phyloP scores from a whole-genome alignment of 2,113 vertebrate genomes.

The Eclectus roratus region DNA sequence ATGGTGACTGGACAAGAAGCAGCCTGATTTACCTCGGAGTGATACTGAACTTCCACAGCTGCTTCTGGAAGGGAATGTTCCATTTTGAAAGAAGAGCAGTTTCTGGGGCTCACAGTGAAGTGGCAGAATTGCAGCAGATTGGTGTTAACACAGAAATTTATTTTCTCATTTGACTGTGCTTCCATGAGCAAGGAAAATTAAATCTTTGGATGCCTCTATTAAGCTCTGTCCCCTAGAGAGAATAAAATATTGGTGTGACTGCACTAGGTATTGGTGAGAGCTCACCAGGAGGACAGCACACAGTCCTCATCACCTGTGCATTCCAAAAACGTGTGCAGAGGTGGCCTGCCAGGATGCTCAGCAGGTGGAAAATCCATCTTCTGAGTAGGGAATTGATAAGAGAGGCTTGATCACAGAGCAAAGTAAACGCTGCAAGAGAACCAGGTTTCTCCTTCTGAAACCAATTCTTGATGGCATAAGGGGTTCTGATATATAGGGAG shows the following conservation, averaged over 20 bases:
- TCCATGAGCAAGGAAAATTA: background rate
- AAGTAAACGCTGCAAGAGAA: background rate
- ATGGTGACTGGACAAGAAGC: constrained; percentile 28
- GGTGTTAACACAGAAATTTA: background rate
- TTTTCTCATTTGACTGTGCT: background rate
- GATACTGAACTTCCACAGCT: constrained; percentile 5
- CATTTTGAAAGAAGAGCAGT: background rate
- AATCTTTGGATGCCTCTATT: background rate
- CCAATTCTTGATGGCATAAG: background rate
- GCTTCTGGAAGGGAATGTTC: background rate
- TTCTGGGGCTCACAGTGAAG: background rate
- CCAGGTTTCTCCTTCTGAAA: background rate
- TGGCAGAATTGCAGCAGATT: background rate
- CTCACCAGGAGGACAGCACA: background rate
- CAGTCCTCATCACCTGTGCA: background rate
- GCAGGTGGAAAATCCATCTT: background rate
- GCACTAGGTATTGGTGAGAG: background rate
- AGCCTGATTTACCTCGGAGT: background rate
- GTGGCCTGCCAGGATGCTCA: background rate
- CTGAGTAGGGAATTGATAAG: background rate
- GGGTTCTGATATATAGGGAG: background rate
- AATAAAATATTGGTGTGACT: background rate
- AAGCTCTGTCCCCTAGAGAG: background rate
- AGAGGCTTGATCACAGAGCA: background rate
- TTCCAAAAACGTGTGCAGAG: background rate